phyloP scores from a whole-genome alignment of 2,888 invertebrate genomes.

The Drosophila mimica region DNA sequence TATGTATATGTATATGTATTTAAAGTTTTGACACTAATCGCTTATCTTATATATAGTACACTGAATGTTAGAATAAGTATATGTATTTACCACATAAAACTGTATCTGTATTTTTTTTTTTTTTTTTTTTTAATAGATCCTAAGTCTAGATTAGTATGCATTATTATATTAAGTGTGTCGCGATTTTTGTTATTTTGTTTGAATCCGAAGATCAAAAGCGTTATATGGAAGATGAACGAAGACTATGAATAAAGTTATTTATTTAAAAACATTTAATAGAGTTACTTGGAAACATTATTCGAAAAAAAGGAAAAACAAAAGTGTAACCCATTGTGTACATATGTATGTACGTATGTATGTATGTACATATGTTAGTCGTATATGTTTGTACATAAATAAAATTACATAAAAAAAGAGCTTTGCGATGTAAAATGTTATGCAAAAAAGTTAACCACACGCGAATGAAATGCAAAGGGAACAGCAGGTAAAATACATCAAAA shows the following conservation, averaged over 20 bases:
- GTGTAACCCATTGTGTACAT: neutral
- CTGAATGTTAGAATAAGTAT: neutral
- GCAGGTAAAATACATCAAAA: slow-evolving; percentile 23
- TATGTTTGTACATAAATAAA: neutral
- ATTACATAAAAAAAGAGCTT: neutral
- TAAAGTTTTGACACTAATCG: slow-evolving; percentile 6
- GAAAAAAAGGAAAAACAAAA: neutral
- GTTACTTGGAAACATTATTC: neutral
- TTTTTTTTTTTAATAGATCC: slow-evolving; percentile 37
- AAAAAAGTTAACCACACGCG: slow-evolving; percentile 46
- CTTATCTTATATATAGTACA: slow-evolving; percentile 16
- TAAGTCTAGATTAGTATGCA: slow-evolving; percentile 46
- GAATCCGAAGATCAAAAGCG: slow-evolving; percentile 28
- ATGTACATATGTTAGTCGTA: neutral
- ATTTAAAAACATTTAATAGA: slow-evolving; percentile 44
- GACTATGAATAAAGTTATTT: slow-evolving; percentile 76
- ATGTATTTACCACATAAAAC: neutral
- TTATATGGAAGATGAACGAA: slow-evolving; percentile 36
- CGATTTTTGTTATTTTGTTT: slow-evolving; percentile 58
- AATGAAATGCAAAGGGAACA: slow-evolving; percentile 32
- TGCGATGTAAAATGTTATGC: slow-evolving; percentile 25
- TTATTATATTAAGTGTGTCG: slow-evolving; percentile 17
- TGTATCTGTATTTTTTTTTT: neutral
- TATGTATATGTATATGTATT: slow-evolving; percentile 7
- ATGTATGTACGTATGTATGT: neutral